Percentiles rank a stretch among this genome's conserved stretches.
Evolutionary conservation across 53 echinoderm and acorn worm species (phyloP).

Genomic region (Echinometra lucunter): DNA sequence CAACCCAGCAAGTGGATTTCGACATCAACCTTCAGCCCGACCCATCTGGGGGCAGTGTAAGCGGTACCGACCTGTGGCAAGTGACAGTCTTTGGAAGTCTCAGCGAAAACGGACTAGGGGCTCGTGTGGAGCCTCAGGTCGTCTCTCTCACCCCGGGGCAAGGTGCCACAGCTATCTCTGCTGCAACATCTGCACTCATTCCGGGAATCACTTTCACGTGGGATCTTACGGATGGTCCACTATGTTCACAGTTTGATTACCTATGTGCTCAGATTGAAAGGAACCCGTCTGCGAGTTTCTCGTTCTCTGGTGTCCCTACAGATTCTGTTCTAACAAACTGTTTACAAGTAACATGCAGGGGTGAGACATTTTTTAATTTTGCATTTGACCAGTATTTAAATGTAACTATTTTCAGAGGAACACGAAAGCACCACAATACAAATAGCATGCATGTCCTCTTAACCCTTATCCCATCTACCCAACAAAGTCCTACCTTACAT

Average conservation of each 20-base stretch:
- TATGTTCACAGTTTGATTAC: constrained; percentile 74
- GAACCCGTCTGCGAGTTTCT: constrained; percentile 66
- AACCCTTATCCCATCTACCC: too few relatives aligned
- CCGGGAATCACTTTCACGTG: neutral
- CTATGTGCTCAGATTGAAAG: constrained; percentile 74
- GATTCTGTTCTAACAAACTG: constrained; percentile 73
- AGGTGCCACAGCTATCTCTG: constrained; percentile 56
- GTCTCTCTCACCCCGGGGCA: constrained; percentile 66
- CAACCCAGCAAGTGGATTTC: constrained; percentile 51
- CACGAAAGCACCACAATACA: too few relatives aligned
- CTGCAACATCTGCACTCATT: constrained; percentile 33
- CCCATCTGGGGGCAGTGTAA: constrained; percentile 71
- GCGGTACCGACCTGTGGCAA: constrained; percentile 74
- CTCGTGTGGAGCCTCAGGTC: constrained; percentile 55
- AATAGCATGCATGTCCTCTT: too few relatives aligned
- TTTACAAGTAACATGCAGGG: constrained; percentile 72
- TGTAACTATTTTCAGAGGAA: too few relatives aligned
- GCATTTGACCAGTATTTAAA: too few relatives aligned
- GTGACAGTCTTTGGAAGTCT: constrained; percentile 69
- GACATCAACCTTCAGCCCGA: constrained; percentile 65
- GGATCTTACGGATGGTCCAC: constrained; percentile 55
- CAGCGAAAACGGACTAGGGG: constrained; percentile 66
- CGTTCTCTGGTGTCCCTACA: constrained; percentile 66
- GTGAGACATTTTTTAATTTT: constrained; percentile 31
- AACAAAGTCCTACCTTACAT: too few relatives aligned